Percentiles rank a stretch among this genome's conserved stretches.
Evolutionary conservation across 1,140 invertebrate genomes (phyloP).

Genomic region (Anastatus disparis): DNA sequence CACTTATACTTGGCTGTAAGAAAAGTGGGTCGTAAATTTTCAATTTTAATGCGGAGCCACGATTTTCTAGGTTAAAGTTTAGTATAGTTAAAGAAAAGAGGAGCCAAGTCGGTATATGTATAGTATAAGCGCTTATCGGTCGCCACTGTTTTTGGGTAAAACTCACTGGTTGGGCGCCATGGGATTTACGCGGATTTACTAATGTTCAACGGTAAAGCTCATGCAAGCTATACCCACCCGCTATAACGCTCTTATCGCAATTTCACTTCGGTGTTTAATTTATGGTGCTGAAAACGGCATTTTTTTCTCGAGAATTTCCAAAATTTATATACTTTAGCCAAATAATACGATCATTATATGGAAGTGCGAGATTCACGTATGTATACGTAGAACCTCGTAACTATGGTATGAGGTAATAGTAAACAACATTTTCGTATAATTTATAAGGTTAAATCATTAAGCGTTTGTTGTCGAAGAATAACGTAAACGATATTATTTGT

Average conservation of each 20-base stretch:
- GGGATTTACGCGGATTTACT: slow-evolving; percentile 8
- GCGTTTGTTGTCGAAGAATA: background rate
- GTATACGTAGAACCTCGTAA: background rate
- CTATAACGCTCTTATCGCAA: slow-evolving; percentile 6
- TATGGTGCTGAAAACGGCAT: background rate
- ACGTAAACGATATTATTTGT: slow-evolving; percentile 7
- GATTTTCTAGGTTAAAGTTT: slow-evolving; percentile 31
- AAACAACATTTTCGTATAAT: slow-evolving; percentile 13
- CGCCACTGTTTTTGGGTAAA: slow-evolving; percentile 1
- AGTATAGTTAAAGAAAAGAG: no score
- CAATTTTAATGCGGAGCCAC: slow-evolving; percentile 23
- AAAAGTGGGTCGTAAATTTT: slow-evolving; percentile 38
- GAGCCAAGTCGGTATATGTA: no score
- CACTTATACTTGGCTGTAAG: background rate
- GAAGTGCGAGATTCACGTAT: background rate
- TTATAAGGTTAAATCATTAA: slow-evolving; percentile 34
- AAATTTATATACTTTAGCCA: slow-evolving; percentile 5
- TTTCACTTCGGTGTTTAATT: slow-evolving; percentile 12
- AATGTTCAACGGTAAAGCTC: background rate
- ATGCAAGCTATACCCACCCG: no score
- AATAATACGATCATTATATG: slow-evolving; percentile 12
- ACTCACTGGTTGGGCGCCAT: background rate
- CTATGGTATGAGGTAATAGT: background rate
- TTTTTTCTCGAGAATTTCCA: background rate
- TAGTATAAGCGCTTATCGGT: slow-evolving; percentile 20